Evolutionary conservation across 1,140 invertebrate species (phyloP).

Genomic region (Lordiphosa collinella): DNA sequence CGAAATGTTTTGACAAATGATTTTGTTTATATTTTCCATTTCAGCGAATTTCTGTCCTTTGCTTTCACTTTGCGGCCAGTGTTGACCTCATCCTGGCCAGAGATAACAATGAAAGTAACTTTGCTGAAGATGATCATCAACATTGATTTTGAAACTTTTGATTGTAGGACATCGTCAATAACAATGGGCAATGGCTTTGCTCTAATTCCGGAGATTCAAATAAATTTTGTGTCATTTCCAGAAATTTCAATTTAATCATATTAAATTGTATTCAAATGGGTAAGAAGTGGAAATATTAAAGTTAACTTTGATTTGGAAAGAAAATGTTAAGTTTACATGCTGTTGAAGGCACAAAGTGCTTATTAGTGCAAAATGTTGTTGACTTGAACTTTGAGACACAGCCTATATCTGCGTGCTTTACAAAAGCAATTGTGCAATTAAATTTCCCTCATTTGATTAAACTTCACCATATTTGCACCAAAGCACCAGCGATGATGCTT

Average conservation of each 20-base stretch:
- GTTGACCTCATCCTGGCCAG: conserved; percentile 17
- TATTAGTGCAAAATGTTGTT: too few relatives aligned
- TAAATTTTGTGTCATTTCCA: conserved; percentile 67
- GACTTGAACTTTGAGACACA: too few relatives aligned
- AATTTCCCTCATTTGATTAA: too few relatives aligned
- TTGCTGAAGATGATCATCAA: conserved; percentile 53
- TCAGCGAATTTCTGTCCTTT: conserved; percentile 59
- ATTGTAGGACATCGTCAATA: conserved; percentile 29
- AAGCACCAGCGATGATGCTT: too few relatives aligned
- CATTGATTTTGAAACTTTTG: conserved; percentile 62
- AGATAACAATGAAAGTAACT: conserved; percentile 55
- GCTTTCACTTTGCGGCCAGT: conserved; percentile 48
- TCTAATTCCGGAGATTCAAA: conserved; percentile 36
- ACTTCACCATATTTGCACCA: too few relatives aligned
- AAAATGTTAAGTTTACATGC: too few relatives aligned
- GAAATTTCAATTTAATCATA: conserved; percentile 48
- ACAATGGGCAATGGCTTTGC: conserved; percentile 37
- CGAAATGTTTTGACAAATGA: conserved; percentile 76
- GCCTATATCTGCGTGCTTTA: too few relatives aligned
- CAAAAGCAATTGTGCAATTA: too few relatives aligned
- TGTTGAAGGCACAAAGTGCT: too few relatives aligned
- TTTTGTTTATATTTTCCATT: conserved; percentile 78
- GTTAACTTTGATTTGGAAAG: too few relatives aligned
- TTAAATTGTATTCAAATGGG: conserved; percentile 17
- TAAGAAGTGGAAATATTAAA: conserved; percentile 12